A percentile compares a stretch with the other conserved stretches of the same genome.
phyloP scores from a whole-genome alignment of 1,140 invertebrate species.

The Drosophila pruinosa region DNA sequence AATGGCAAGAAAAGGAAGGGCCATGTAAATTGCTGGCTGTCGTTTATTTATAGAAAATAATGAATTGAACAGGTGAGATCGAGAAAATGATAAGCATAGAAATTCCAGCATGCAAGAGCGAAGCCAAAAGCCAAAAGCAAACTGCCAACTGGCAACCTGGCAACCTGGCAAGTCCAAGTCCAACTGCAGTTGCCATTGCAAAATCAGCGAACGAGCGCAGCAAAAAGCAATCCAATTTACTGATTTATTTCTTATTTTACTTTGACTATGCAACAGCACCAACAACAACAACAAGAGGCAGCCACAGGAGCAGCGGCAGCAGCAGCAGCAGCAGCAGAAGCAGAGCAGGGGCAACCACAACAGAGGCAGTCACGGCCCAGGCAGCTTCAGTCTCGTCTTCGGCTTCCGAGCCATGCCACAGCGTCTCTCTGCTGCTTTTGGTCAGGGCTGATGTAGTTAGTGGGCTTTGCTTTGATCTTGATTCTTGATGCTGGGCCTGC shows the following conservation, averaged over 20 bases:
- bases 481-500: constrained; percentile 66
- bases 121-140: constrained; percentile 28
- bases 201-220: constrained; percentile 57
- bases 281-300: constrained; percentile 9
- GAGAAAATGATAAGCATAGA: constrained; percentile 77
- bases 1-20: not conserved
- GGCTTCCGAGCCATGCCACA: constrained; percentile 3
- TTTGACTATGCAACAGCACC: constrained; percentile 69
- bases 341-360: constrained; percentile 59
- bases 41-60: constrained; percentile 81
- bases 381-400: constrained; percentile 26
- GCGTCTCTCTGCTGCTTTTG: constrained; percentile 6
- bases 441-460: constrained; percentile 65
- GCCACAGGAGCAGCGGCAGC: constrained; percentile 4
- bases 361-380: constrained; percentile 60
- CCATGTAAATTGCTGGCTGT: constrained; percentile 71
- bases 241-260: constrained; percentile 82
- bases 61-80: constrained; percentile 81
- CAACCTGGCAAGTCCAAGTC: constrained; percentile 28
- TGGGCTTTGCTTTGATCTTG: constrained; percentile 79
- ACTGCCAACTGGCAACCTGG: constrained; percentile 37
- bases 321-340: constrained; percentile 7
- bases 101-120: constrained; percentile 69
- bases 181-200: constrained; percentile 60
- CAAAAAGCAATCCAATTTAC: constrained; percentile 81